These are phyloP conservation scores for Sturnus vulgaris DNA, from an alignment of 2,113 vertebrate genomes.

Conservation along the genomic window DNA sequence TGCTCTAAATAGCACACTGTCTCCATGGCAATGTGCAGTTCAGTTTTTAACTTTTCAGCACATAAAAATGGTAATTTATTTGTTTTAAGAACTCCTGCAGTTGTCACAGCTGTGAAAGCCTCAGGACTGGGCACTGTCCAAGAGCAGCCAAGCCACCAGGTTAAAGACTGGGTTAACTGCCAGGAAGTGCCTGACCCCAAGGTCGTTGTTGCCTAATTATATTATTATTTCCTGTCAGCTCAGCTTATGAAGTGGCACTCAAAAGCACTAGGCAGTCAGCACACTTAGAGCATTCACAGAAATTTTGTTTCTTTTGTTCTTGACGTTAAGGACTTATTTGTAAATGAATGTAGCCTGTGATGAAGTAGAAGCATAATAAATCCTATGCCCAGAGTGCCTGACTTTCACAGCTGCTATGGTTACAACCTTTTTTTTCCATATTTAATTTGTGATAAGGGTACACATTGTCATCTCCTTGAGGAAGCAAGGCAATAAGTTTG, in stretches of 20 bases:
- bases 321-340: slow-evolving; percentile 16
- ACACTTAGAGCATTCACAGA: slow-evolving; percentile 7
- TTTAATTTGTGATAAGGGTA: background rate
- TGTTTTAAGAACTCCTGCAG: slow-evolving; percentile 26
- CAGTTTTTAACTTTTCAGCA: slow-evolving; percentile 51
- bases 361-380: slow-evolving; percentile 20
- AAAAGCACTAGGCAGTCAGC: slow-evolving; percentile 32
- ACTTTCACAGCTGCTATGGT: background rate
- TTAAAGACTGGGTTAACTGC: slow-evolving; percentile 47
- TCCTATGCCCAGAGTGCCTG: background rate
- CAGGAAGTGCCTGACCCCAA: background rate
- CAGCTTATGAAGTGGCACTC: slow-evolving; percentile 32
- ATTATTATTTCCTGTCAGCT: slow-evolving; percentile 35
- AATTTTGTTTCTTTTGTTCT: slow-evolving; percentile 45
- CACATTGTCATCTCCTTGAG: slow-evolving; percentile 9
- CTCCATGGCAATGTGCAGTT: slow-evolving; percentile 61
- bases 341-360: slow-evolving; percentile 33
- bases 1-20: slow-evolving; percentile 52
- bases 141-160: background rate
- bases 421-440: background rate
- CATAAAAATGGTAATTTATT: slow-evolving; percentile 55
- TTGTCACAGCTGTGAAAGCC: slow-evolving; percentile 1
- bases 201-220: slow-evolving; percentile 46
- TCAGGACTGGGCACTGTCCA: background rate
- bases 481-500: background rate